phyloP scores from a whole-genome alignment of 2,797 vertebrate species.

The Tinamus major region DNA sequence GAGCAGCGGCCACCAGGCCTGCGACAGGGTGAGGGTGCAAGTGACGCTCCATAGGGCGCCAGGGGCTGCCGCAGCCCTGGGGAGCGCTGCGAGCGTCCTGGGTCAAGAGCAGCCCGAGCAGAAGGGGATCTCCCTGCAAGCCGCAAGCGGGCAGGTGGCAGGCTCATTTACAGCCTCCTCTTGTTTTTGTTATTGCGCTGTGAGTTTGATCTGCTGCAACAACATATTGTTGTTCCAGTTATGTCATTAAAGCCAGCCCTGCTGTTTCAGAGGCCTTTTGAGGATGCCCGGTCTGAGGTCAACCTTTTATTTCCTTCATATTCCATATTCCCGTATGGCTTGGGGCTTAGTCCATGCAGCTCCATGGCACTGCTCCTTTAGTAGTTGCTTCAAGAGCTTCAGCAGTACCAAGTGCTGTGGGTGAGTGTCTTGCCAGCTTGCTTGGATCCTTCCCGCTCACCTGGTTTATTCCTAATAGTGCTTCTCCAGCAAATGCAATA shows the following conservation, averaged over 20 bases:
- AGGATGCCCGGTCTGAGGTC: background rate
- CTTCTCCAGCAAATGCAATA: background rate
- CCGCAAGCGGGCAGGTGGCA: background rate
- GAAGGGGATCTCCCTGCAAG: background rate
- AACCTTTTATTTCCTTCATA: background rate
- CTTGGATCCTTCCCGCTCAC: background rate
- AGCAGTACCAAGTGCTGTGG: background rate
- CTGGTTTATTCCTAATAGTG: background rate
- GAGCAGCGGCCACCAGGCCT: background rate
- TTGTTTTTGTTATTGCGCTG: background rate
- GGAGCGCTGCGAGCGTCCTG: background rate
- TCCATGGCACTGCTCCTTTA: background rate
- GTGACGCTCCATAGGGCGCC: no score
- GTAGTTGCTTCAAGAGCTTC: no score
- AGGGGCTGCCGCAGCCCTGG: background rate
- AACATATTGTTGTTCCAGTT: background rate
- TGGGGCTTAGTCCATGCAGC: background rate
- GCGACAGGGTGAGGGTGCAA: no score
- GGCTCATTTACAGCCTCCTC: background rate
- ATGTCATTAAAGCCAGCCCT: background rate
- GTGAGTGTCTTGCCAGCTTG: background rate
- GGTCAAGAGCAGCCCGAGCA: fast-evolving
- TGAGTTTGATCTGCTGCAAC: background rate
- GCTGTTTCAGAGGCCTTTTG: background rate
- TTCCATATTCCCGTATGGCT: no score